phyloP scores from a whole-genome alignment of 2,113 vertebrate genomes.

The Plotosus lineatus region DNA sequence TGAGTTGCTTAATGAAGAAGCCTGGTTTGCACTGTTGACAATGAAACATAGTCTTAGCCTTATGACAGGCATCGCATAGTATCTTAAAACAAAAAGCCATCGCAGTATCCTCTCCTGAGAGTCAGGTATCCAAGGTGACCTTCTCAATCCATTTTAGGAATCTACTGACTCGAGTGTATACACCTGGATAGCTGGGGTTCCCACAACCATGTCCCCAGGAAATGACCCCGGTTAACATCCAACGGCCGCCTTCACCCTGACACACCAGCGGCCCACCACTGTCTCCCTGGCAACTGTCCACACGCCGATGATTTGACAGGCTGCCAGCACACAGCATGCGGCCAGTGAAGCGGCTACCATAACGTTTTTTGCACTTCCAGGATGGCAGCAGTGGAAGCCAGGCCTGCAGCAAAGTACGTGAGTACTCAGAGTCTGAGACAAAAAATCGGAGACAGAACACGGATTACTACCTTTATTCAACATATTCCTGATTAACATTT shows the following conservation, averaged over 20 bases:
- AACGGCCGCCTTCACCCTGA: slow-evolving; percentile 74
- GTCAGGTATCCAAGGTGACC: slow-evolving; percentile 60
- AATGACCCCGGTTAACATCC: slow-evolving; percentile 83
- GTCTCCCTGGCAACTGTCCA: slow-evolving; percentile 89
- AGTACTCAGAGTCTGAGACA: slow-evolving; percentile 75
- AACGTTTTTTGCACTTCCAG: slow-evolving; percentile 75
- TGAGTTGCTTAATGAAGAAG: slow-evolving; percentile 20
- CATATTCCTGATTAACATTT: background rate
- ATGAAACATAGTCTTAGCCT: background rate
- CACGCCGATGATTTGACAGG: slow-evolving; percentile 77
- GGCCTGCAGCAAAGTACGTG: slow-evolving; percentile 81
- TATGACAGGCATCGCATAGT: slow-evolving; percentile 9
- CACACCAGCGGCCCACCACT: slow-evolving; percentile 86
- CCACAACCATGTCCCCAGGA: slow-evolving; percentile 89
- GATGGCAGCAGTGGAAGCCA: slow-evolving; percentile 79
- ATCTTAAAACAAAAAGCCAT: background rate
- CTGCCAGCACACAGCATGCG: slow-evolving; percentile 88
- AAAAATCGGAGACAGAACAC: slow-evolving; percentile 53
- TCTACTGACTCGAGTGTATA: slow-evolving; percentile 85
- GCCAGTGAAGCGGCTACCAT: slow-evolving; percentile 77
- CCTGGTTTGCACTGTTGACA: background rate
- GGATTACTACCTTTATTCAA: background rate
- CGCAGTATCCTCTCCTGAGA: slow-evolving; percentile 19
- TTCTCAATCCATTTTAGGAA: slow-evolving; percentile 83
- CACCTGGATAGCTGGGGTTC: slow-evolving; percentile 81